Conservation (phyloP, 1,140 invertebrate genomes). For the Rhagoletis zephyria region DNA sequence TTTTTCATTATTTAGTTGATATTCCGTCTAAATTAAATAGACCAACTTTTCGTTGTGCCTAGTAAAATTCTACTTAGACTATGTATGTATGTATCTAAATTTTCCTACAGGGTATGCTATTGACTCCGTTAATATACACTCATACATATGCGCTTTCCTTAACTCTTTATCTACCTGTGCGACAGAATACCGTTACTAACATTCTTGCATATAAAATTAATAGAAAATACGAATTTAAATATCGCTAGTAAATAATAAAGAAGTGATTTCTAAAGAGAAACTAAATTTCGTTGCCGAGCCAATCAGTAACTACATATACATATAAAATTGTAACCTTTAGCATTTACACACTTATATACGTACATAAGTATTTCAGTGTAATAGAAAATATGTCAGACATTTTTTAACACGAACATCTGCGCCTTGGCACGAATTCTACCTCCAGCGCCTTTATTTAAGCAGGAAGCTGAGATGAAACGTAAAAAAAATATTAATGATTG, state of each 20-base stretch:
- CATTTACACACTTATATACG: too few species aligned
- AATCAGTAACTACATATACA: not conserved
- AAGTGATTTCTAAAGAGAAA: not conserved
- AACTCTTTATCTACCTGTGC: not conserved
- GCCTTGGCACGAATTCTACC: not conserved
- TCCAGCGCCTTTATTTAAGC: not conserved
- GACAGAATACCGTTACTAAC: not conserved
- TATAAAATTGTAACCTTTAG: too few species aligned
- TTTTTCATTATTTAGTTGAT: too few species aligned
- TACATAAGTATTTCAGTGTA: too few species aligned
- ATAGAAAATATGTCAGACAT: not conserved
- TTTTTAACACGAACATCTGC: not conserved
- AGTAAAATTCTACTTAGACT: too few species aligned
- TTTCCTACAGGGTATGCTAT: not conserved
- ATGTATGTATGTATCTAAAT: not conserved
- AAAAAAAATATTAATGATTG: too few species aligned
- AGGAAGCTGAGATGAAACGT: not conserved
- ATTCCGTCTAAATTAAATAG: too few species aligned
- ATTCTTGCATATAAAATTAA: conserved; percentile 14
- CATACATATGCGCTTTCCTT: not conserved
- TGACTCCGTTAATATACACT: not conserved
- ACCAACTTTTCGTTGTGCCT: too few species aligned
- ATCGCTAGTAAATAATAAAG: not conserved
- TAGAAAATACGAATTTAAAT: conserved; percentile 28
- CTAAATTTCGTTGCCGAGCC: not conserved